These are phyloP conservation scores for Papilio polyxenes DNA, from an alignment of 1,140 invertebrate species.

Conservation along the genomic window DNA sequence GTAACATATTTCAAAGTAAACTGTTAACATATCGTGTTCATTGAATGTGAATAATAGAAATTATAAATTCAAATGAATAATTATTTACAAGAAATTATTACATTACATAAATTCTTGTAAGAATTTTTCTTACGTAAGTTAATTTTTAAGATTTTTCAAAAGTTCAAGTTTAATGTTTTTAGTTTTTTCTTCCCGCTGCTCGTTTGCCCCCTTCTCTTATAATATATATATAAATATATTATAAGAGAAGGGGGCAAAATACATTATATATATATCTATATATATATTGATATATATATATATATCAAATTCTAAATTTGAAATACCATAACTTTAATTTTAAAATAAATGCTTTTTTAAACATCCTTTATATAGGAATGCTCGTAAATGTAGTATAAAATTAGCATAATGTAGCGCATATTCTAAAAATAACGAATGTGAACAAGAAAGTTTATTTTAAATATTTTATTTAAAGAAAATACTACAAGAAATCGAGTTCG, in stretches of 20 bases:
- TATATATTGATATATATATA: no score
- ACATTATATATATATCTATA: no score
- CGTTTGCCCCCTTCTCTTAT: no score
- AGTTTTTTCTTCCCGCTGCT: no score
- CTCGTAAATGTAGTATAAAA: not conserved
- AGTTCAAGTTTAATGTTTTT: no score
- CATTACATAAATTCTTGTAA: not conserved
- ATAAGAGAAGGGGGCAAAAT: no score
- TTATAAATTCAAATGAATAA: not conserved
- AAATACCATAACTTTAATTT: not conserved
- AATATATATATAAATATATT: no score
- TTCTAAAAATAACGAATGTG: conserved; percentile 6
- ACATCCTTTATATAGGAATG: not conserved
- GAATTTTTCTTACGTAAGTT: not conserved
- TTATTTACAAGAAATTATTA: not conserved
- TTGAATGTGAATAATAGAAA: not conserved
- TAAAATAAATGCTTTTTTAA: not conserved
- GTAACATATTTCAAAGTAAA: not conserved
- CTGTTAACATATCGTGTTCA: not conserved
- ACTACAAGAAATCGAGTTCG: not conserved
- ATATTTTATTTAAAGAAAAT: conserved; percentile 3
- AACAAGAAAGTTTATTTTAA: conserved; percentile 6
- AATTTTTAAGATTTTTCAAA: no score
- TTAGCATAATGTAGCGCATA: not conserved
- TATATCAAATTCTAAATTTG: no score